Conservation (phyloP, 2,888 invertebrate species). For the Dynastes grantii region DNA sequence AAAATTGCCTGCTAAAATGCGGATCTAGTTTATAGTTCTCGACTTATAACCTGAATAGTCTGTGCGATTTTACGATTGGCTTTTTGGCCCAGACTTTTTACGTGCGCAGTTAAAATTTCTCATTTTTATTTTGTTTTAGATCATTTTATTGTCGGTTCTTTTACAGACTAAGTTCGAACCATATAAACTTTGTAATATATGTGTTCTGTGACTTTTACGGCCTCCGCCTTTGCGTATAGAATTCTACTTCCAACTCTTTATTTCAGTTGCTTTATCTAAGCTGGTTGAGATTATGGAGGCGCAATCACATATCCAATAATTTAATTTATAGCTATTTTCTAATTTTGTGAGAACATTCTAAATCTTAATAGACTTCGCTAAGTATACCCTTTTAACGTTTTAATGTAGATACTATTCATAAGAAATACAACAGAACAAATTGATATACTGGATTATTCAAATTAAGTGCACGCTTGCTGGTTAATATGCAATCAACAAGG, state of each 20-base stretch:
- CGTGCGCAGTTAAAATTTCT: slow-evolving; percentile 68
- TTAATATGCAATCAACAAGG: too few species aligned
- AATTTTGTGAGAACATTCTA: too few species aligned
- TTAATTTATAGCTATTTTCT: too few species aligned
- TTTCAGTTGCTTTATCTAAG: slow-evolving; percentile 12
- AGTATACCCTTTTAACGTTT: too few species aligned
- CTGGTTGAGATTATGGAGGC: not conserved
- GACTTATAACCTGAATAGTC: slow-evolving; percentile 65
- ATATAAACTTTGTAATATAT: slow-evolving; percentile 71
- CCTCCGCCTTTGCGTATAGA: slow-evolving; percentile 31
- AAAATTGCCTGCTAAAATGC: slow-evolving; percentile 52
- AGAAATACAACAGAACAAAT: too few species aligned
- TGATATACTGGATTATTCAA: too few species aligned
- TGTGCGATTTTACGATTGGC: slow-evolving; percentile 64
- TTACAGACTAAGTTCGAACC: slow-evolving; percentile 67
- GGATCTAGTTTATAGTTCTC: slow-evolving; percentile 63
- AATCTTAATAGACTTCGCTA: too few species aligned
- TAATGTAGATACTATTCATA: too few species aligned
- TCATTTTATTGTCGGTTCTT: slow-evolving; percentile 69
- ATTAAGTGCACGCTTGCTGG: too few species aligned
- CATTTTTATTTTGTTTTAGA: slow-evolving; percentile 68
- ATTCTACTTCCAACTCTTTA: slow-evolving; percentile 19
- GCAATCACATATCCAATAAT: not conserved
- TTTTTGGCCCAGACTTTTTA: slow-evolving; percentile 66
- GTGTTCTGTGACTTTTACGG: slow-evolving; percentile 68